Evolutionary conservation across 2,888 invertebrate species (phyloP).

Genomic region (Lepeophtheirus nordmannii): DNA sequence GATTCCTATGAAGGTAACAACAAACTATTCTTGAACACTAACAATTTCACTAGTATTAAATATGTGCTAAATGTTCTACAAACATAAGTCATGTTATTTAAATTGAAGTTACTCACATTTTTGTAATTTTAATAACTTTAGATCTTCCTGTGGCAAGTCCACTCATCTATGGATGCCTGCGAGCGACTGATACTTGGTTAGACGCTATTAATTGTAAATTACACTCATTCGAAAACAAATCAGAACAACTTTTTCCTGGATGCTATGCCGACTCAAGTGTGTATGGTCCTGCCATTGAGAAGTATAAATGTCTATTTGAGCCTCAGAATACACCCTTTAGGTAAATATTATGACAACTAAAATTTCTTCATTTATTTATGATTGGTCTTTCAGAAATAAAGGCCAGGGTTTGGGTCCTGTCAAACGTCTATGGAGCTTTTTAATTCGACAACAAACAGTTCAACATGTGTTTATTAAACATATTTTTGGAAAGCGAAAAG

Average conservation of each 20-base stretch:
- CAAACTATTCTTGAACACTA: neutral
- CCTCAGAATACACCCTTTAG: constrained; percentile 87
- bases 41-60: neutral
- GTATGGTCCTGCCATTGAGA: constrained; percentile 59
- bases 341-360: constrained; percentile 35
- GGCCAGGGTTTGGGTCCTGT: constrained; percentile 35
- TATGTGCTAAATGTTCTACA: neutral
- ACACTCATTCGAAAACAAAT: constrained; percentile 58
- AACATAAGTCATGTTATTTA: too few species aligned
- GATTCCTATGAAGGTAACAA: neutral
- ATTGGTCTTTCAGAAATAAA: neutral
- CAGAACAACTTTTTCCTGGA: constrained; percentile 73
- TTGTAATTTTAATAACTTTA: constrained; percentile 34
- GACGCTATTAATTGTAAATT: constrained; percentile 58
- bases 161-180: constrained; percentile 69
- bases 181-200: constrained; percentile 77
- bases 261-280: constrained; percentile 54
- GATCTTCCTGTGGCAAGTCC: constrained; percentile 89
- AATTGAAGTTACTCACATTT: too few species aligned
- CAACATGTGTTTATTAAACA: constrained; percentile 89
- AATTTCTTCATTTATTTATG: too few species aligned
- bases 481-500: constrained; percentile 64
- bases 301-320: constrained; percentile 77
- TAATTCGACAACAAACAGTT: constrained; percentile 78
- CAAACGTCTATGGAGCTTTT: constrained; percentile 70